These are phyloP conservation scores for Lutjanus argentimaculatus DNA, from an alignment of 2,797 vertebrate genomes.

Conservation along the genomic window DNA sequence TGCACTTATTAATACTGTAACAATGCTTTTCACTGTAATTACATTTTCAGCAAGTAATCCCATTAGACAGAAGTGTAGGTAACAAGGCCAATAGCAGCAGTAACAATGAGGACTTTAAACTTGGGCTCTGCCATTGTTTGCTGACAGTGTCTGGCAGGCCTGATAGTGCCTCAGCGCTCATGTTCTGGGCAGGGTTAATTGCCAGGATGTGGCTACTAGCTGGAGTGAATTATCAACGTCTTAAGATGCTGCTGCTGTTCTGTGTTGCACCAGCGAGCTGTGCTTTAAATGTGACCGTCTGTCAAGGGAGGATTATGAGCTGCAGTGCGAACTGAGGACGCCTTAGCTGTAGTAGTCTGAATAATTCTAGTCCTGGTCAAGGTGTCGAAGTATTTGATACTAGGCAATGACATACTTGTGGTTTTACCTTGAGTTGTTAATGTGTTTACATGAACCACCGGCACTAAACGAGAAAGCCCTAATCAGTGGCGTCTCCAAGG, in stretches of 20 bases:
- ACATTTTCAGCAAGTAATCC: conserved; percentile 60
- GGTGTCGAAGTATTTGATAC: not conserved
- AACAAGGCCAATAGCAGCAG: conserved; percentile 39
- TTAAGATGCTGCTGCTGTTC: conserved; percentile 37
- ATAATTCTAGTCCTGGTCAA: conserved; percentile 4
- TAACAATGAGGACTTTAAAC: conserved; percentile 58
- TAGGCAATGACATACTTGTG: conserved; percentile 13
- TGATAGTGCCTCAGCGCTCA: conserved; percentile 40
- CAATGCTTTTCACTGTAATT: conserved; percentile 55
- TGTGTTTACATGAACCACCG: conserved; percentile 22
- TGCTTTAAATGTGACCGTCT: conserved; percentile 36
- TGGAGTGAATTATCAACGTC: conserved; percentile 45
- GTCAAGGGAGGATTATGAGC: conserved; percentile 40
- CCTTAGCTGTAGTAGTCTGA: conserved; percentile 14
- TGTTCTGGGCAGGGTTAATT: conserved; percentile 43
- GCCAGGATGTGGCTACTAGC: conserved; percentile 38
- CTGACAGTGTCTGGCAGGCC: conserved; percentile 25
- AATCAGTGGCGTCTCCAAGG: conserved; percentile 21
- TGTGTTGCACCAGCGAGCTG: conserved; percentile 4
- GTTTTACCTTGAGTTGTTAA: conserved; percentile 21
- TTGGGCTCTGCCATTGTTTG: conserved; percentile 49
- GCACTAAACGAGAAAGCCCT: not conserved
- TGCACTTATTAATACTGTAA: conserved; percentile 29
- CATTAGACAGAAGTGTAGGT: conserved; percentile 62
- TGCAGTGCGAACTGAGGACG: conserved; percentile 32